Base-by-base conservation (phyloP, 2,797 vertebrate species). In the Gallinago nigripennis region DNA sequence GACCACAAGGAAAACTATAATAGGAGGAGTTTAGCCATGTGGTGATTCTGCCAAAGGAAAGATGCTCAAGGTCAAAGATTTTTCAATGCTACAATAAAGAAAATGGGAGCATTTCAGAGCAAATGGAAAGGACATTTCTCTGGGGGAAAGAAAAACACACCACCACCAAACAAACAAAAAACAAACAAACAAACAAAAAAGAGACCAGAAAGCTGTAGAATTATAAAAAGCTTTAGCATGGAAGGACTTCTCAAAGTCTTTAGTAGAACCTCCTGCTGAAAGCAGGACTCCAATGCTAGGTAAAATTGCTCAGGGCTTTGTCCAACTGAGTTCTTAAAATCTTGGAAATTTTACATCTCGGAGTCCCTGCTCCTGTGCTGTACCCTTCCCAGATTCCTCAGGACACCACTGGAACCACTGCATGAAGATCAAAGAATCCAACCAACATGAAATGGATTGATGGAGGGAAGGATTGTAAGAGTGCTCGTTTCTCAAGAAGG, bases 1-100 rank as follows among this genome's bases (percentile, higher is more conserved):
- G 85, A 78, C 93, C 96, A 90, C 95, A 91, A 54, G 35, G 65
- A 37, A 58, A 94, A 61, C 68, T 81, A 8, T 41, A 58, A 41
- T 4, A 12, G 86, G 75, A 93, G 76, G 35, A 58, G 60, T 77
- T 85, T 28, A 27, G 24, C 89, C 19, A 4, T 57, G 51, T 54
- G 60, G 53, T 77, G 76, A 30, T 53, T 57, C 60, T 95, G 85
- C 60, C 89, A 87, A 30, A 95, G 82, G 82, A 25, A 87, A 80
- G 82, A 92, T 75, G 57, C 57, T 71, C 45, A 53, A 64, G 51
- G 78, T 43, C 91, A 82, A 69, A 86, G 64, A 27, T 8, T 73
- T 91, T 64, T 61, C 50, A 50, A 0, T 3, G n/a, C 63, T 90
- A 30, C 11, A 53, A 6, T 30, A 60, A 65, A 87, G 56, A 75